Evolutionary conservation across 1,140 invertebrate species (phyloP), one percentile per base, ranked within the genome.

Genomic region (Drosophila orosa): DNA sequence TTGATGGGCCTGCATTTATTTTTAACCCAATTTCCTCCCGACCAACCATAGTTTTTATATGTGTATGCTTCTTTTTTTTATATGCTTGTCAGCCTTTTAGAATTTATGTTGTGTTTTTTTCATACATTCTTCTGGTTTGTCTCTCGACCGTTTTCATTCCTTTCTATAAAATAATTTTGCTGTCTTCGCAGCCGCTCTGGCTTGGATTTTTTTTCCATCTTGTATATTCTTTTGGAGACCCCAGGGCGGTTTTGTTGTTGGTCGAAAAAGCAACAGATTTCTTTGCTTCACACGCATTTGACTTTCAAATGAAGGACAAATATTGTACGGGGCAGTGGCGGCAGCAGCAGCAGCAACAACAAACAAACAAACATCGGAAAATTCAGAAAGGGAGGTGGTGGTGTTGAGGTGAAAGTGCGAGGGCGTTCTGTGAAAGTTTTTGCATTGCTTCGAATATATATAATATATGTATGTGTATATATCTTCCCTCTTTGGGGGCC

Each of bases 101-200:
- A 89, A 89, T 89, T 90, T 89, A 89, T 89, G 84, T 84, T 89
- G 82, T 89, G 85, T 80, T 90, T 89, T 89, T 89, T 90, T 90
- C 77, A 89, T 90, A 89, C 80, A 89, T 89, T 89, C 84, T 68
- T 89, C 52, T 74, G 80, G 75, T 89, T 79, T 86, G 84, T 87
- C 82, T 78, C 60, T 74, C 65, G 68, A 57, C 71, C 56, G 63
- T 40, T 78, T 77, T 66, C 71, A 81, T 81, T 82, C 80, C 71
- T 44, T 82, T 74, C 76, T 87, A 76, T 81, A 87, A 78, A 87
- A 85, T 78, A 78, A 80, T 87, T 83, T 80, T 66, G 48, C 66
- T 71, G 58, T 61, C 71, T 60, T 81, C 47, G 19, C 62, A 27
- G 54, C 24, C 42, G 24, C 42, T 24, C 55, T 47, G 37, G 31